Evolutionary conservation across 2,113 vertebrate genomes (phyloP).

Genomic region (Caracal caracal): DNA sequence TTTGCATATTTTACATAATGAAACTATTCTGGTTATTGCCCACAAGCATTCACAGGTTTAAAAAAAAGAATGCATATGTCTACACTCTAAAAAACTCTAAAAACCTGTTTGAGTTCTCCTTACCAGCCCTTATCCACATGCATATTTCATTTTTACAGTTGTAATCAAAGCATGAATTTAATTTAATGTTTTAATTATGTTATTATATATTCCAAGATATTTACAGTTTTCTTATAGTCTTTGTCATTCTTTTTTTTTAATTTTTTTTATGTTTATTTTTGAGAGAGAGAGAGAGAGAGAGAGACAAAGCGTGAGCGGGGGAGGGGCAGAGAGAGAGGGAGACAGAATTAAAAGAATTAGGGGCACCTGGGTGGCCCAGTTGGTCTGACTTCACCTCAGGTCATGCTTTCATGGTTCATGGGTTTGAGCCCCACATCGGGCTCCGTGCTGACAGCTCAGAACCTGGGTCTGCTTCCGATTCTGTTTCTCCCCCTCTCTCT

Average conservation of each 20-base stretch:
- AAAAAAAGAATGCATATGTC: not conserved
- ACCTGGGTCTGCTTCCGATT: too few species aligned
- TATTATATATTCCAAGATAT: not conserved
- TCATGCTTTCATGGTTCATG: too few species aligned
- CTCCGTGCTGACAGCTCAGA: too few species aligned
- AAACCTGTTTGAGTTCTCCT: not conserved
- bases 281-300: too few species aligned
- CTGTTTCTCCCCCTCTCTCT: too few species aligned
- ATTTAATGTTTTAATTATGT: not conserved
- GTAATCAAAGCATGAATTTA: not conserved
- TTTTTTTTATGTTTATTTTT: too few species aligned
- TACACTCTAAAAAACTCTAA: not conserved
- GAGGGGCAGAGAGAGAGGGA: too few species aligned
- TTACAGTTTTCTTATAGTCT: not conserved
- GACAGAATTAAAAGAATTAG: too few species aligned
- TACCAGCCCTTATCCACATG: not conserved
- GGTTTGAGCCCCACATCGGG: too few species aligned
- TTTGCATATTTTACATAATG: conserved; percentile 39
- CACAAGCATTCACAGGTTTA: conserved; percentile 5
- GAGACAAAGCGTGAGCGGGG: too few species aligned
- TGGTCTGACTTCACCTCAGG: too few species aligned
- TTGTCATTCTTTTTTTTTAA: not conserved
- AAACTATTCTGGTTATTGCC: not conserved
- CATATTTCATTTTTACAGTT: conserved; percentile 10
- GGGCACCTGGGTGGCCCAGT: too few species aligned